Evolutionary conservation across 2,797 vertebrate genomes (phyloP).

Genomic region (Neosalanx taihuensis): DNA sequence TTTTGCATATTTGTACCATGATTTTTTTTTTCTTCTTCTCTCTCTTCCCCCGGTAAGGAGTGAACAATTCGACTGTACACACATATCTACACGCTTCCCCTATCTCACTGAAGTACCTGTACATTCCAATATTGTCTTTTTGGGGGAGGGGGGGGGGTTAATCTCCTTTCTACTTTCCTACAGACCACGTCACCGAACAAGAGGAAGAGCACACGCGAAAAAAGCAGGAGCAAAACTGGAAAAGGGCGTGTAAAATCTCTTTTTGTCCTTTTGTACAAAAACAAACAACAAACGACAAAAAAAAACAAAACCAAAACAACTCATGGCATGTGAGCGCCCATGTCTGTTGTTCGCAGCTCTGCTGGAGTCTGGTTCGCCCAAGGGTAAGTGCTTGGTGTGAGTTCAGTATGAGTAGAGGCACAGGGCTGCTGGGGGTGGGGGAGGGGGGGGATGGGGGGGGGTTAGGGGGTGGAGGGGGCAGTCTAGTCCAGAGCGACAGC

Average conservation of each 20-base stretch:
- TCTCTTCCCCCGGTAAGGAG: slow-evolving; percentile 71
- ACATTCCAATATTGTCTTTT: slow-evolving; percentile 60
- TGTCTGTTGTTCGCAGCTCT: slow-evolving; percentile 75
- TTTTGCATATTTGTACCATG: slow-evolving; percentile 99
- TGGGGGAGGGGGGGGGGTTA: not conserved
- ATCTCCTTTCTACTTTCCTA: slow-evolving; percentile 42
- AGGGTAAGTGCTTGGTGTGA: slow-evolving; percentile 73
- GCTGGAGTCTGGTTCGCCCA: slow-evolving; percentile 68
- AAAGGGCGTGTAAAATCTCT: slow-evolving; percentile 79
- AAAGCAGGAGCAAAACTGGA: slow-evolving; percentile 73
- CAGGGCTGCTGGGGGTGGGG: slow-evolving; percentile 36
- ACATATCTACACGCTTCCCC: slow-evolving; percentile 82
- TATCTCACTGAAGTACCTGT: slow-evolving; percentile 61
- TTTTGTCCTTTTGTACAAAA: slow-evolving; percentile 67
- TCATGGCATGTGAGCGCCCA: slow-evolving; percentile 38
- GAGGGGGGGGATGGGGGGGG: not conserved
- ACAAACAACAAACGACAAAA: not conserved
- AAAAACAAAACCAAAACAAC: slow-evolving; percentile 25
- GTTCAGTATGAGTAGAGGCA: slow-evolving; percentile 62
- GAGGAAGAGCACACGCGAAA: slow-evolving; percentile 75
- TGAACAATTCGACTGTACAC: slow-evolving; percentile 82
- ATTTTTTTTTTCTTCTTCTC: slow-evolving; percentile 71
- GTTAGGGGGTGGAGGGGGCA: not conserved
- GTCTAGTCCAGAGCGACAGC: slow-evolving; percentile 20
- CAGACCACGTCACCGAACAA: slow-evolving; percentile 72